Evolutionary conservation across 1,140 invertebrate genomes (phyloP).

Genomic region (Caenorhabditis remanei): DNA sequence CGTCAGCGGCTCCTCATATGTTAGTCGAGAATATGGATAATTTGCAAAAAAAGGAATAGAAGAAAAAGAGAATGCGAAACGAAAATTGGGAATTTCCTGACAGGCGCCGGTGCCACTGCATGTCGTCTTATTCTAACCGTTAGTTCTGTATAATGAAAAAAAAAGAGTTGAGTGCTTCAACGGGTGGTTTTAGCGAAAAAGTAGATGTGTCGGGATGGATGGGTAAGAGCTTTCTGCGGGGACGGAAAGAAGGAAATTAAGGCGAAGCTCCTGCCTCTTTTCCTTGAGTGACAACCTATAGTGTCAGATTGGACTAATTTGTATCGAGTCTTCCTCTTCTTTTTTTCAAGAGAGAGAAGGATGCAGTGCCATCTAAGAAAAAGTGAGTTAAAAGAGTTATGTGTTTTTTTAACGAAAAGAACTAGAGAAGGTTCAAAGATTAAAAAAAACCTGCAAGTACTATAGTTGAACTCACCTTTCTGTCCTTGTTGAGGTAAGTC

Average conservation of each 20-base stretch:
- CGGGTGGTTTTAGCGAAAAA: conserved; percentile 15
- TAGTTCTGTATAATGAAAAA: conserved; percentile 9
- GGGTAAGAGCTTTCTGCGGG: conserved; percentile 30
- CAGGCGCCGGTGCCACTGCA: background rate
- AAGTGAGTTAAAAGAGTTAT: background rate
- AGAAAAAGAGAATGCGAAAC: conserved; percentile 4
- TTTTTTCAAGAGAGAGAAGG: background rate
- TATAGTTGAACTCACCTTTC: conserved; percentile 70
- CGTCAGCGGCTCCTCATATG: no score
- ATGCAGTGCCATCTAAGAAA: background rate
- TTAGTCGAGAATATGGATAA: background rate
- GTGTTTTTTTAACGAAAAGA: background rate
- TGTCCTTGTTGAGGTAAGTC: conserved; percentile 75
- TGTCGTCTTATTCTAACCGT: background rate
- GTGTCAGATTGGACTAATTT: conserved; percentile 56
- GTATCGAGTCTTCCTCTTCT: conserved; percentile 49
- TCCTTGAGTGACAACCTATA: conserved; percentile 55
- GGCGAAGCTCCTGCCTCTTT: conserved; percentile 24
- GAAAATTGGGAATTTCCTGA: conserved; percentile 54
- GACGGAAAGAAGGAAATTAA: conserved; percentile 32
- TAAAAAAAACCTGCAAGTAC: background rate
- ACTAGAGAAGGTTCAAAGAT: background rate
- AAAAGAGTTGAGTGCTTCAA: background rate
- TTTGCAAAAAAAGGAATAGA: background rate
- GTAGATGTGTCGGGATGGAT: conserved; percentile 40